These are phyloP conservation scores for Chelmon rostratus DNA, from an alignment of 2,797 vertebrate genomes.

Conservation along the genomic window DNA sequence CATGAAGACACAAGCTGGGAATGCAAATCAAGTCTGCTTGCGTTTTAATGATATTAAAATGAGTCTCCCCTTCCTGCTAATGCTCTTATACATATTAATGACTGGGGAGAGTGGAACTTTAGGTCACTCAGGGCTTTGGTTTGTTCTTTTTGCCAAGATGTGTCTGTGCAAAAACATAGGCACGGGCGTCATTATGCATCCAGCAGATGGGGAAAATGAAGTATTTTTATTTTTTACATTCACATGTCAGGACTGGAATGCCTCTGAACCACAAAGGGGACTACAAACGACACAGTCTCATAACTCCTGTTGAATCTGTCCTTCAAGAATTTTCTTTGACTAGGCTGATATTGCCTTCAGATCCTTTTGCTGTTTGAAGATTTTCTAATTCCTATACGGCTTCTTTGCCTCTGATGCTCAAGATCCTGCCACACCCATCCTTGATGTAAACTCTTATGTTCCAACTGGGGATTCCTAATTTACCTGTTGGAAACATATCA, in stretches of 20 bases:
- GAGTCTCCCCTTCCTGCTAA: slow-evolving; percentile 41
- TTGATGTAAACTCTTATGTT: slow-evolving; percentile 12
- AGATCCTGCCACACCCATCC: background rate
- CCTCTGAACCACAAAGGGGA: slow-evolving; percentile 27
- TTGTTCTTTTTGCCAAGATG: slow-evolving; percentile 13
- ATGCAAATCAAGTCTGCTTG: slow-evolving; percentile 38
- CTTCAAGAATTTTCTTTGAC: slow-evolving; percentile 13
- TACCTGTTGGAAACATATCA: background rate
- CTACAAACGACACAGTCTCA: slow-evolving; percentile 6
- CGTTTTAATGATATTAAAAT: slow-evolving; percentile 40
- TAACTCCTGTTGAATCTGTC: slow-evolving; percentile 24
- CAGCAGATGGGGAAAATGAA: slow-evolving; percentile 11
- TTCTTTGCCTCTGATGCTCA: slow-evolving; percentile 13
- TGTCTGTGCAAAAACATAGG: background rate
- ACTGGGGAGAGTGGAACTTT: slow-evolving; percentile 17
- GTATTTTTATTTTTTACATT: slow-evolving; percentile 33
- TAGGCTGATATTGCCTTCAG: slow-evolving; percentile 31
- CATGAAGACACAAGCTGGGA: slow-evolving; percentile 28
- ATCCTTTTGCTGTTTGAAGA: slow-evolving; percentile 37
- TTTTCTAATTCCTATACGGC: slow-evolving; percentile 34
- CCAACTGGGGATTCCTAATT: background rate
- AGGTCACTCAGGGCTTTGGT: slow-evolving; percentile 5
- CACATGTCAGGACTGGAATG: slow-evolving; percentile 45
- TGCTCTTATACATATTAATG: slow-evolving; percentile 43
- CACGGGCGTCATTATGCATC: slow-evolving; percentile 8